Percentiles rank a stretch among this genome's conserved stretches.
Conservation (phyloP, 2,888 invertebrate species). For the Cordylochernes scorpioides region DNA sequence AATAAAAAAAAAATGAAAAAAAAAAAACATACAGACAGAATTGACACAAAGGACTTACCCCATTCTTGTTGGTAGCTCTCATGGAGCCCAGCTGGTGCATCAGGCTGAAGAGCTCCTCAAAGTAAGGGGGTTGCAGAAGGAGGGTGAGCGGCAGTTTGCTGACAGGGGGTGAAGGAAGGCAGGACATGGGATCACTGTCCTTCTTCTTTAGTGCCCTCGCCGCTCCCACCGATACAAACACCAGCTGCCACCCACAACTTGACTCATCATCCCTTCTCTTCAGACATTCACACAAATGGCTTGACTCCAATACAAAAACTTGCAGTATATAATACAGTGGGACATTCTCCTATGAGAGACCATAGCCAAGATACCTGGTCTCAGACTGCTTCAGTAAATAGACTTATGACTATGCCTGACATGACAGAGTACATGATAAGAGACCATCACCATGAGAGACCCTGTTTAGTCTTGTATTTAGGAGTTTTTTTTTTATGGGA, state of each 20-base stretch:
- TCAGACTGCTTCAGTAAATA: no score
- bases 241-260: conserved; percentile 31
- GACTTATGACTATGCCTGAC: no score
- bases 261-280: conserved; percentile 1
- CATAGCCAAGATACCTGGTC: no score
- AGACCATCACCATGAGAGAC: no score
- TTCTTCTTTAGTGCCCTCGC: conserved; percentile 32
- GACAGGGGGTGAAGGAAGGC: conserved; percentile 49
- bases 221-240: conserved; percentile 68
- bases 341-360: not conserved
- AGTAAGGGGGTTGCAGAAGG: conserved; percentile 55
- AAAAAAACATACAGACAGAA: no score
- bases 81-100: conserved; percentile 71
- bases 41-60: conserved; percentile 24
- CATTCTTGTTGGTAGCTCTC: conserved; percentile 44
- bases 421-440: no score
- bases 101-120: conserved; percentile 61
- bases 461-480: no score
- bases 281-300: not conserved
- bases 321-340: not conserved
- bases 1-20: conserved; percentile 1
- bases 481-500: no score
- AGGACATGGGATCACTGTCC: conserved; percentile 55
- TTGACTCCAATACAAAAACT: not conserved
- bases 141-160: conserved; percentile 59